Base-by-base conservation (phyloP, 2,113 vertebrate genomes). In the Proteles cristata region DNA sequence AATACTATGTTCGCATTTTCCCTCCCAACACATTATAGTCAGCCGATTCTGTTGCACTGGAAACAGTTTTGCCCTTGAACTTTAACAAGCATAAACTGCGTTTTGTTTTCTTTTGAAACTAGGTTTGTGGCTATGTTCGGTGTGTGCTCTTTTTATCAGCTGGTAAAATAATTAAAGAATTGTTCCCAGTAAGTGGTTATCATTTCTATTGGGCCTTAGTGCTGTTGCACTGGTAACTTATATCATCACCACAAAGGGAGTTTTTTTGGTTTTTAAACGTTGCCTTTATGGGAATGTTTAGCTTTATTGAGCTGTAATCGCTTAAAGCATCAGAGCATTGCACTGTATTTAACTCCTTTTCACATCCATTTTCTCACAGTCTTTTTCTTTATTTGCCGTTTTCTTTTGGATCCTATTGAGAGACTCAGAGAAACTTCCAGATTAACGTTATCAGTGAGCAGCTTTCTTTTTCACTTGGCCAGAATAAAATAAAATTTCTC, bases 11-110 rank as follows among this genome's bases (percentile, higher is more conserved):
- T 96, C 82, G 63, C 82, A 25, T 86, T 93, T 79, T 53, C 5
- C 1, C 26, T 0, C 35, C 58, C 83, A 33, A 61, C 85, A 71
- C 79, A 28, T 58, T 85, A 88, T 84, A 96, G 90, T 88, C 76
- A 28, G 71, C 81, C 53, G 61, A 53, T 97, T 98, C 65, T 82
- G 65, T 97, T 97, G 94, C 94, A 83, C 85, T 88, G 77, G 83
- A 84, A 95, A 66, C 84, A 85, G 58, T 89, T 94, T 97, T 98
- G 97, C 85, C 98, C 97, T 98, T 98, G 97, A 98, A 98, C 97
- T 98, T 97, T 48, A 96, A 68, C 63, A 43, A 95, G 45, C 66
- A 53, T 93, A 96, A 97, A 50, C 94, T 97, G 95, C 82, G 82
- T 96, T 96, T 97, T 96, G 87, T 96, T 97, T 97, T 97, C 66